These are phyloP conservation scores for Drosophila aff. DNA, from an alignment of 1,140 invertebrate species.

Conservation along the genomic window DNA sequence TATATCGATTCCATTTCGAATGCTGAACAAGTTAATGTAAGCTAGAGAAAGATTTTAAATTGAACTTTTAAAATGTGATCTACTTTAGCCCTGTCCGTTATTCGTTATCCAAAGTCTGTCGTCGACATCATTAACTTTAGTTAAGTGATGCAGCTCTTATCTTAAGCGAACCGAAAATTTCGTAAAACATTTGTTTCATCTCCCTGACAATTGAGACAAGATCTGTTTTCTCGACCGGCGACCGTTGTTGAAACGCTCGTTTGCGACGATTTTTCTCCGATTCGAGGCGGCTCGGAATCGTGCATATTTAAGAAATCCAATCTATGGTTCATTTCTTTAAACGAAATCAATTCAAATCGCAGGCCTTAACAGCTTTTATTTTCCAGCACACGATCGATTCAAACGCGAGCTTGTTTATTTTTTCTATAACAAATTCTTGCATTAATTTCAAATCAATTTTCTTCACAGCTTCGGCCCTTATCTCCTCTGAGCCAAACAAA, in stretches of 20 bases:
- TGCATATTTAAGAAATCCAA: conserved; percentile 58
- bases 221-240: conserved; percentile 36
- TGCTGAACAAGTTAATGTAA: not conserved
- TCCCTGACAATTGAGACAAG: conserved; percentile 62
- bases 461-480: conserved; percentile 75
- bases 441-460: conserved; percentile 85
- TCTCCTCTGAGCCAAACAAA: conserved; percentile 41
- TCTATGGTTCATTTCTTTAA: conserved; percentile 66
- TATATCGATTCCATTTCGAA: not conserved
- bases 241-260: conserved; percentile 31
- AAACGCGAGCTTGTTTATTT: conserved; percentile 79
- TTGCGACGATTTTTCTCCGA: conserved; percentile 32
- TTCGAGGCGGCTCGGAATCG: conserved; percentile 22
- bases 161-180: conserved; percentile 40
- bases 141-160: conserved; percentile 41
- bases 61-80: conserved; percentile 11
- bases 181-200: conserved; percentile 52
- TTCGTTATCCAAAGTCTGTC: conserved; percentile 9
- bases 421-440: conserved; percentile 85
- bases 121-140: conserved; percentile 27
- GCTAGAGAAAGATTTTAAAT: not conserved
- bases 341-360: conserved; percentile 80
- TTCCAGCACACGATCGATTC: conserved; percentile 68
- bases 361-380: conserved; percentile 71
- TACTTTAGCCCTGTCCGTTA: conserved; percentile 23